phyloP scores from a whole-genome alignment of 2,113 vertebrate genomes.

The Epinephelus fuscoguttatus region DNA sequence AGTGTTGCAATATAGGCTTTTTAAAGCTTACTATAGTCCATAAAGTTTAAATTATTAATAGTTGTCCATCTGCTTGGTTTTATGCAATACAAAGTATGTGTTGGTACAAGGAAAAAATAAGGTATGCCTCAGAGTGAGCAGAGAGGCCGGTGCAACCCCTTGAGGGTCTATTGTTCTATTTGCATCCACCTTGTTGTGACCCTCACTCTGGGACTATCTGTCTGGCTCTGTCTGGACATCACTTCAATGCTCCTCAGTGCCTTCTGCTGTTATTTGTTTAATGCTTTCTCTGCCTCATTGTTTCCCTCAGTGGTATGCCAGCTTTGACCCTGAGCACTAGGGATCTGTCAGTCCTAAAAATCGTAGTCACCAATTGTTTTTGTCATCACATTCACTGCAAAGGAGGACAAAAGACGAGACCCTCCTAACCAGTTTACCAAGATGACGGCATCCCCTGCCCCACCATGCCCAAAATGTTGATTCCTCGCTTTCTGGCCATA shows the following conservation, averaged over 20 bases:
- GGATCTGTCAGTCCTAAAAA: slow-evolving; percentile 44
- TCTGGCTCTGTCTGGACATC: slow-evolving; percentile 37
- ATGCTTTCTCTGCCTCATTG: slow-evolving; percentile 35
- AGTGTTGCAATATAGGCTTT: neutral
- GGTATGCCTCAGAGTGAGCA: neutral
- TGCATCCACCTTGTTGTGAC: slow-evolving; percentile 52
- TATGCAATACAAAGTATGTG: neutral
- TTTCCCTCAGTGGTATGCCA: slow-evolving; percentile 46
- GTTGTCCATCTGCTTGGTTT: neutral
- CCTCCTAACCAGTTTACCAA: slow-evolving; percentile 16
- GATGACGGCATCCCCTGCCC: slow-evolving; percentile 25
- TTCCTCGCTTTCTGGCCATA: slow-evolving; percentile 44
- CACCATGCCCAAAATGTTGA: slow-evolving; percentile 28
- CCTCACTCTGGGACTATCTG: slow-evolving; percentile 41
- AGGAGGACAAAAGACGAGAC: slow-evolving; percentile 23
- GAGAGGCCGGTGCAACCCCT: neutral
- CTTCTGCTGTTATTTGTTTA: slow-evolving; percentile 62
- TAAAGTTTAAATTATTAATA: neutral
- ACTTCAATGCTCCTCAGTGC: slow-evolving; percentile 28
- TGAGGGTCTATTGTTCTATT: slow-evolving; percentile 33
- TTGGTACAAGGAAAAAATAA: neutral
- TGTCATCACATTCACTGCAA: slow-evolving; percentile 10
- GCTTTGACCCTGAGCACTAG: slow-evolving; percentile 53
- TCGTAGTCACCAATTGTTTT: slow-evolving; percentile 41
- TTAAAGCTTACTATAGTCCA: neutral